These are phyloP conservation scores for Myiotriccus ornatus DNA, from an alignment of 2,797 vertebrate species.

Conservation along the genomic window DNA sequence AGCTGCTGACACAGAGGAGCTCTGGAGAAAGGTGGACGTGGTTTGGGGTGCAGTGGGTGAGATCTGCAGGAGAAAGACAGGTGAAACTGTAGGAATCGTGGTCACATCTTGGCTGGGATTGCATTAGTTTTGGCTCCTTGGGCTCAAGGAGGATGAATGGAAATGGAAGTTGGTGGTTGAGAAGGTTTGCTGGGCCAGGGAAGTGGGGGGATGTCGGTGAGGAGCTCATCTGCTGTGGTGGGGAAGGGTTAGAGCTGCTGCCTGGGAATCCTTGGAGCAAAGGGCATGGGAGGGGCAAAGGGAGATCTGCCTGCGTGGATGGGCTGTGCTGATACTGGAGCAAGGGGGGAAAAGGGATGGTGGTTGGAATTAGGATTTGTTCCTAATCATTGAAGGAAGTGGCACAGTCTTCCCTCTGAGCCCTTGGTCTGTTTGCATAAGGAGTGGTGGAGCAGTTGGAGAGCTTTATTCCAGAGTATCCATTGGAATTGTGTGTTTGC, in stretches of 20 bases:
- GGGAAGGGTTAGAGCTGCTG: neutral
- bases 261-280: neutral
- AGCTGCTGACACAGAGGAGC: neutral
- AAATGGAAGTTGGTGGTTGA: neutral
- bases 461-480: neutral
- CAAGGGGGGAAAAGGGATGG: neutral
- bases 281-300: neutral
- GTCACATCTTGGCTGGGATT: neutral
- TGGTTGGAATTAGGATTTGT: neutral
- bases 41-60: neutral
- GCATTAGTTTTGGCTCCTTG: neutral
- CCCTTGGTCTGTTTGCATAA: neutral
- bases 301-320: neutral
- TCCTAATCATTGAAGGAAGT: neutral
- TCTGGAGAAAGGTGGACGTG: neutral
- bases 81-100: neutral
- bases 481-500: neutral
- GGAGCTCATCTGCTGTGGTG: neutral
- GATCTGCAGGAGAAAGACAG: neutral
- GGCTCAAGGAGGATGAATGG: neutral
- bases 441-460: neutral
- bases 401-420: neutral
- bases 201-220: fast-evolving
- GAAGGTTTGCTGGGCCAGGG: neutral
- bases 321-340: neutral